These are phyloP conservation scores for Drosophila parthenogenetica DNA, from an alignment of 2,888 invertebrate genomes.

Conservation along the genomic window DNA sequence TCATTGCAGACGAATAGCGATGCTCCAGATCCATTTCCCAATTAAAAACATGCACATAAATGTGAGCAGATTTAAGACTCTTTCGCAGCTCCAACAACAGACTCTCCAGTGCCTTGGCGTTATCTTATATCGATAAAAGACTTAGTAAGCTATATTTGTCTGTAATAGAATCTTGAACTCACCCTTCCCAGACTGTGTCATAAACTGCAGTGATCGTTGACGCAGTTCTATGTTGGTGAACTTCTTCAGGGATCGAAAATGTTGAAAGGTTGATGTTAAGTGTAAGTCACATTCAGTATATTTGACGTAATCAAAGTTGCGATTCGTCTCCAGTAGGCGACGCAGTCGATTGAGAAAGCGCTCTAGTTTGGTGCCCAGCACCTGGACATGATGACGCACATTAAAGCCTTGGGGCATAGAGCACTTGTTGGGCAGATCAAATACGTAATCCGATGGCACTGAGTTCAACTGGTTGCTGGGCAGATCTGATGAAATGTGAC, in stretches of 20 bases:
- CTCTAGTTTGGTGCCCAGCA: constrained; percentile 63
- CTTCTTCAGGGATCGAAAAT: constrained; percentile 30
- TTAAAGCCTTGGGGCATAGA: constrained; percentile 63
- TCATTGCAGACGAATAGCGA: constrained; percentile 66
- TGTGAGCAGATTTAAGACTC: constrained; percentile 69
- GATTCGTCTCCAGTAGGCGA: constrained; percentile 62
- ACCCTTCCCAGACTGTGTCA: constrained; percentile 49
- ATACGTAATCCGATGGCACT: constrained; percentile 61
- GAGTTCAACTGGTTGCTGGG: constrained; percentile 51
- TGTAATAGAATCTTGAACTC: constrained; percentile 8
- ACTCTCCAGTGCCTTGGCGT: constrained; percentile 57
- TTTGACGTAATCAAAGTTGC: constrained; percentile 61
- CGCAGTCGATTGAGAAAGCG: constrained; percentile 62
- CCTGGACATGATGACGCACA: constrained; percentile 77
- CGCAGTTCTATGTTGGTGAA: constrained; percentile 65
- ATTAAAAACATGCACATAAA: constrained; percentile 70
- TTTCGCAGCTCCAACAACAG: constrained; percentile 58
- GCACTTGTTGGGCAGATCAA: constrained; percentile 31
- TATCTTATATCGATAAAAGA: constrained; percentile 40
- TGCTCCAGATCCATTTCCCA: constrained; percentile 77
- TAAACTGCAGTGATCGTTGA: constrained; percentile 64
- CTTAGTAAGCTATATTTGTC: background rate
- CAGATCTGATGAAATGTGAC: constrained; percentile 60
- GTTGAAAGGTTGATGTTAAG: constrained; percentile 34
- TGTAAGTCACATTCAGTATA: constrained; percentile 67